Evolutionary conservation across 1,140 invertebrate genomes (phyloP).

Genomic region (Orchestia grillus): DNA sequence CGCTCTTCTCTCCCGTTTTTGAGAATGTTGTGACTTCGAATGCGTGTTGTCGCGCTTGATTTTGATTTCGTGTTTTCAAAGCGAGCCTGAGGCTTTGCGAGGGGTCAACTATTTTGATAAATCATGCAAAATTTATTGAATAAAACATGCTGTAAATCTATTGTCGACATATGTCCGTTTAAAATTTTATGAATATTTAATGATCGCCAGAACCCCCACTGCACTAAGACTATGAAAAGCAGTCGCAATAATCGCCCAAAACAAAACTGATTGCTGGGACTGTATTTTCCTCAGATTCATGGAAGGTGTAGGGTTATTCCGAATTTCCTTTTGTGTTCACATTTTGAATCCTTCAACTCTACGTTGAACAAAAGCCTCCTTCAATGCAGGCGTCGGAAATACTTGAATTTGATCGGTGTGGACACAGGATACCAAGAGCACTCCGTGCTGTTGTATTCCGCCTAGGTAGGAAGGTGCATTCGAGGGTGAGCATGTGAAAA

Average conservation of each 20-base stretch:
- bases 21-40: neutral
- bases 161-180: neutral
- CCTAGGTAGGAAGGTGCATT: too few species aligned
- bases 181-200: neutral
- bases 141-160: neutral
- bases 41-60: neutral
- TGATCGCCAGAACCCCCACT: neutral
- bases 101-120: neutral
- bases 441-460: too few species aligned
- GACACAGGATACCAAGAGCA: too few species aligned
- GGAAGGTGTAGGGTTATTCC: neutral
- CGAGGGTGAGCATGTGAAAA: too few species aligned
- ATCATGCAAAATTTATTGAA: neutral
- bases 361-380: too few species aligned
- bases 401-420: too few species aligned
- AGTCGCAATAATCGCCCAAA: neutral
- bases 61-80: neutral
- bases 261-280: neutral
- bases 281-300: neutral
- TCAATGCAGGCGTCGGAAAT: too few species aligned
- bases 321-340: too few species aligned
- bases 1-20: neutral
- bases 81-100: neutral
- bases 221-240: neutral
- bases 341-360: too few species aligned